A percentile compares a stretch with the other conserved stretches of the same genome.
These are phyloP conservation scores for Rhodeus uyekii DNA, from an alignment of 2,797 vertebrate genomes.

Conservation along the genomic window DNA sequence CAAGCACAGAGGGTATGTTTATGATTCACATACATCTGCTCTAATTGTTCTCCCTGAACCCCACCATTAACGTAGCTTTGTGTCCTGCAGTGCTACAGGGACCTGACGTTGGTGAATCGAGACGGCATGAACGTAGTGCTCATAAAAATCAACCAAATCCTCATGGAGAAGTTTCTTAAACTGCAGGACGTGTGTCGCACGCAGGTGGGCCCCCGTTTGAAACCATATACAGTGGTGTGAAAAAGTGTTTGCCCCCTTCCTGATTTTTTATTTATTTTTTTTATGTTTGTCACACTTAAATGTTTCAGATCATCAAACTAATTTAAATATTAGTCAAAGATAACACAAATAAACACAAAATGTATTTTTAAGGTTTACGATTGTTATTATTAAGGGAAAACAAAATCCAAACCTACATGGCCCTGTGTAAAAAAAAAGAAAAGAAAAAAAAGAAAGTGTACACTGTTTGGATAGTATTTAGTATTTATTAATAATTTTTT, in stretches of 20 bases:
- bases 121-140: slow-evolving; percentile 92
- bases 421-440: too few relatives aligned
- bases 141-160: slow-evolving; percentile 94
- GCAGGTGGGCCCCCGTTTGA: slow-evolving; percentile 71
- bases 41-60: not conserved
- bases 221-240: not conserved
- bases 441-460: too few relatives aligned
- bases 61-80: not conserved
- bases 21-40: not conserved
- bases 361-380: too few relatives aligned
- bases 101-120: slow-evolving; percentile 88
- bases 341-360: too few relatives aligned
- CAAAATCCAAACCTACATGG: too few relatives aligned
- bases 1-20: slow-evolving; percentile 90
- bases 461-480: too few relatives aligned
- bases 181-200: slow-evolving; percentile 86
- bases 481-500: not conserved
- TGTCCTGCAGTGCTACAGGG: slow-evolving; percentile 86
- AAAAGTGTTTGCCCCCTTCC: too few relatives aligned
- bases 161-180: slow-evolving; percentile 97
- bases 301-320: too few relatives aligned
- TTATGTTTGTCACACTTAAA: too few relatives aligned
- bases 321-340: too few relatives aligned
- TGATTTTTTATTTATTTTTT: too few relatives aligned
- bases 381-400: too few relatives aligned